Conservation (phyloP, 2,113 vertebrate species). For the Elachura formosa region DNA sequence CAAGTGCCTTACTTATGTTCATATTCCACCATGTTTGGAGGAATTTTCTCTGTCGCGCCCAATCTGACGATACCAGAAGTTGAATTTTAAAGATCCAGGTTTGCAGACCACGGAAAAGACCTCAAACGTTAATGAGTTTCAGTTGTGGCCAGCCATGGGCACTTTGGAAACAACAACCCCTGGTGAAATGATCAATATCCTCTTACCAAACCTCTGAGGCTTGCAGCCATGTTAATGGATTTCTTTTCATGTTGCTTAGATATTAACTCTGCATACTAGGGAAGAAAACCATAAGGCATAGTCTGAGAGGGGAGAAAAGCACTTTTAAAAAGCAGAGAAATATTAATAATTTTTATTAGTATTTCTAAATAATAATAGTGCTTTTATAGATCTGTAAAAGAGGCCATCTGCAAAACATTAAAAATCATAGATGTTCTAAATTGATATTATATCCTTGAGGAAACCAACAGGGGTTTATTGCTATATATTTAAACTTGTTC, state of each 20-base stretch:
- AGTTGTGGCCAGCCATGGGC: neutral
- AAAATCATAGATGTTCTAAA: conserved; percentile 25
- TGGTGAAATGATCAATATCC: conserved; percentile 7
- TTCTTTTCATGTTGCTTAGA: conserved; percentile 23
- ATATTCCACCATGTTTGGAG: neutral
- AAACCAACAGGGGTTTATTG: neutral
- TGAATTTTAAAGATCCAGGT: neutral
- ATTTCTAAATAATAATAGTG: conserved; percentile 39
- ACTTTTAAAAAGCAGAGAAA: conserved; percentile 12
- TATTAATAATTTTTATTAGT: conserved; percentile 49
- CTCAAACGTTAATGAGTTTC: conserved; percentile 28
- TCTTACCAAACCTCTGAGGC: conserved; percentile 14
- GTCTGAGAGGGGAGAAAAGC: neutral
- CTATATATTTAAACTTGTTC: neutral
- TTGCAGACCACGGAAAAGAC: neutral
- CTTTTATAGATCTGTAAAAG: conserved; percentile 3
- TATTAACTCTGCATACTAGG: conserved; percentile 44
- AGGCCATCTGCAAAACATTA: neutral
- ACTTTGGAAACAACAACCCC: conserved; percentile 2
- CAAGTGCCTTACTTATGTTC: neutral
- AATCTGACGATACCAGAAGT: neutral
- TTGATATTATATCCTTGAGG: neutral
- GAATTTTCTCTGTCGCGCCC: neutral
- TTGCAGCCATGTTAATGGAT: conserved; percentile 39
- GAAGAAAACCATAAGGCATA: neutral